phyloP scores from a whole-genome alignment of 2,113 vertebrate genomes.

The Dipodomys merriami region DNA sequence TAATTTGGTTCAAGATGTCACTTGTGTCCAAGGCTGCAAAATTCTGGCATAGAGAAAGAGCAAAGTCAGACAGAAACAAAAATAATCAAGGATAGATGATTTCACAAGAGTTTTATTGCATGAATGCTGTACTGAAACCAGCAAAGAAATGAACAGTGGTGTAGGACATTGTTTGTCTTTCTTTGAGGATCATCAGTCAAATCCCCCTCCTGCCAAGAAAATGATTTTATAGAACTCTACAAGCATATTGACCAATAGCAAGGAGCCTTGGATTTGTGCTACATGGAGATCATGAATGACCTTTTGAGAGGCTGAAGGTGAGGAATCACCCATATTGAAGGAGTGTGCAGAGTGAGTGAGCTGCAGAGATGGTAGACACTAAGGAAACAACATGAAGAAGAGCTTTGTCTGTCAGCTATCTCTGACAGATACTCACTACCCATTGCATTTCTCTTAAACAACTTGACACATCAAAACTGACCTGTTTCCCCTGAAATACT shows the following conservation, averaged over 20 bases:
- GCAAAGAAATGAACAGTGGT: not conserved
- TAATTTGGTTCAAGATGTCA: not conserved
- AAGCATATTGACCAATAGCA: not conserved
- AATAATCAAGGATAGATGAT: not conserved
- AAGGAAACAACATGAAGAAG: too few species aligned
- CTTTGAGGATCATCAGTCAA: not conserved
- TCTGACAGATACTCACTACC: not conserved
- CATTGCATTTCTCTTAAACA: not conserved
- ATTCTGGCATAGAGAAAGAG: not conserved
- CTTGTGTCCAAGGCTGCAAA: not conserved
- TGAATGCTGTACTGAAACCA: not conserved
- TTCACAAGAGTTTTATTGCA: not conserved
- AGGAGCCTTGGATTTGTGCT: not conserved
- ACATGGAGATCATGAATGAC: not conserved
- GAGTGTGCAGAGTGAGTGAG: not conserved
- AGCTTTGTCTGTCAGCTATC: not conserved
- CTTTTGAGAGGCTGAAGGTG: not conserved
- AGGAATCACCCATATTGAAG: not conserved
- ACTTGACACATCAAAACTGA: not conserved
- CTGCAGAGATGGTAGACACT: not conserved
- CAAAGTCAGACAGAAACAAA: not conserved
- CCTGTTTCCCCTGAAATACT: constrained; percentile 27
- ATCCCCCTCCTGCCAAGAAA: not conserved
- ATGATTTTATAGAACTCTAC: not conserved
- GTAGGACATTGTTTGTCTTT: not conserved